phyloP scores from a whole-genome alignment of 37 sponge, comb jelly and placozoan genomes.

The Chondrilla cf. caribensis region DNA sequence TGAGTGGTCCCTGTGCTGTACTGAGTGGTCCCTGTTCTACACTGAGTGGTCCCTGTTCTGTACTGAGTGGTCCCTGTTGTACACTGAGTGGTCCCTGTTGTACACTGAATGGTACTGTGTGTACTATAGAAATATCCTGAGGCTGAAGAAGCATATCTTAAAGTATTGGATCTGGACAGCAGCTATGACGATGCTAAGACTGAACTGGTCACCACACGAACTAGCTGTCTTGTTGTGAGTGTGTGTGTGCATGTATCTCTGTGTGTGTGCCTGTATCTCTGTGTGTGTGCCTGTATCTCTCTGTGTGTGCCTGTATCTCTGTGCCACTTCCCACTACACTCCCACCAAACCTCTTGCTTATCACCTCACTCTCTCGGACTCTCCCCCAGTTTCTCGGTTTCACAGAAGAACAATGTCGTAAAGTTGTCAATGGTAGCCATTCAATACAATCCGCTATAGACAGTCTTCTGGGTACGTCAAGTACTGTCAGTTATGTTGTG shows the following conservation, averaged over 20 bases:
- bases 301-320: neutral
- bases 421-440: neutral
- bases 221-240: conserved; percentile 32
- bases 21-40: too few species aligned
- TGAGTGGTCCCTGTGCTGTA: too few species aligned
- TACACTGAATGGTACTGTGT: too few species aligned
- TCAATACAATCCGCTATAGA: neutral
- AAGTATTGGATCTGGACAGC: conserved; percentile 45
- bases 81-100: too few species aligned
- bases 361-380: too few species aligned
- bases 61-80: too few species aligned
- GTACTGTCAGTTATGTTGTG: too few species aligned
- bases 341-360: too few species aligned
- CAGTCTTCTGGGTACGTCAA: neutral
- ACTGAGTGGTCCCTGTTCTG: too few species aligned
- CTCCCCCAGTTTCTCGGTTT: conserved; percentile 7
- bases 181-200: conserved; percentile 49
- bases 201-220: conserved; percentile 27
- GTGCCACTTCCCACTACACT: too few species aligned
- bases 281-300: neutral
- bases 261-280: too few species aligned
- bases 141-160: conserved; percentile 36
- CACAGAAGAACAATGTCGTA: neutral
- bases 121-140: conserved; percentile 43
- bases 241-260: too few species aligned